A percentile compares a stretch with the other conserved stretches of the same genome.
Evolutionary conservation across 2,888 invertebrate genomes (phyloP).

Genomic region (Harpalus rufipes): DNA sequence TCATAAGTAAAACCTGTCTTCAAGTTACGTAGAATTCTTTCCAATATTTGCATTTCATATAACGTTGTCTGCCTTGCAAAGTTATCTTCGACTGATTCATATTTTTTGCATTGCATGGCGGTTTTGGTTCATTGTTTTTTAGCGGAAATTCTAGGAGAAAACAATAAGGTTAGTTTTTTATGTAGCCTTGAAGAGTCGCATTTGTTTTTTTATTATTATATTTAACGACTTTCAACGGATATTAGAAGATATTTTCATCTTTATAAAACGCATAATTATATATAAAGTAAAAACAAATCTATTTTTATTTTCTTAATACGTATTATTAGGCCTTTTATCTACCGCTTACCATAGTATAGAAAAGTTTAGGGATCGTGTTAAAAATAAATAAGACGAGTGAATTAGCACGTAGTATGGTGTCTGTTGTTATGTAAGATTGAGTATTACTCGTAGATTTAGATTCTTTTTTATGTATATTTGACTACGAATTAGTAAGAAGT

Average conservation of each 20-base stretch:
- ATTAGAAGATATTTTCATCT: not conserved
- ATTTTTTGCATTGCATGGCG: not conserved
- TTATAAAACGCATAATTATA: not conserved
- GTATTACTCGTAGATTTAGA: no score
- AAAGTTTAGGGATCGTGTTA: no score
- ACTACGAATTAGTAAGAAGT: no score
- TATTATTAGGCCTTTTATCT: no score
- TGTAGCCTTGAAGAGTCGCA: not conserved
- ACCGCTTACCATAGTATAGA: no score
- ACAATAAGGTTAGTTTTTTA: not conserved
- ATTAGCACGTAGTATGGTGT: no score
- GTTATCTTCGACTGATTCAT: not conserved
- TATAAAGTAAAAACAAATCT: no score
- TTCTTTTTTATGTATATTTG: no score
- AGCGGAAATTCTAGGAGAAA: not conserved
- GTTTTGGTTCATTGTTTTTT: not conserved
- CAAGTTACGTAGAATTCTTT: not conserved
- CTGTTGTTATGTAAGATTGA: no score
- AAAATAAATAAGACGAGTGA: no score
- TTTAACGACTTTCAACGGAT: slow-evolving; percentile 2
- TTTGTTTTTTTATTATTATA: not conserved
- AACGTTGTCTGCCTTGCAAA: not conserved
- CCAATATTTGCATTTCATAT: not conserved
- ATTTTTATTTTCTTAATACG: no score
- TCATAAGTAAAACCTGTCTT: slow-evolving; percentile 6